phyloP scores from a whole-genome alignment of 2,113 vertebrate species.

The Strix aluco region DNA sequence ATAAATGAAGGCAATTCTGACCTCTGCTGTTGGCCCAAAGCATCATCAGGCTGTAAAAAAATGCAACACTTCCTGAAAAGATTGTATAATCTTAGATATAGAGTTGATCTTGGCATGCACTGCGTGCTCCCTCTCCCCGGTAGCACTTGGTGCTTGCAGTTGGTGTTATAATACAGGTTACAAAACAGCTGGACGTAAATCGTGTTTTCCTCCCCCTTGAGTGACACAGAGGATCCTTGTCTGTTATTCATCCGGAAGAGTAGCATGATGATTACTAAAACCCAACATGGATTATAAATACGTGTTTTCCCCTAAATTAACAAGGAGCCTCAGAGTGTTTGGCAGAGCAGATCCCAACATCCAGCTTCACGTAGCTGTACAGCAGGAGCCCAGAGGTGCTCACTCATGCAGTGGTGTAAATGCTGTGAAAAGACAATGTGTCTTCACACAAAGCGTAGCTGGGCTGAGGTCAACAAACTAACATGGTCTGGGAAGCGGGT shows the following conservation, averaged over 20 bases:
- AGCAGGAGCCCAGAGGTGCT: fast-evolving
- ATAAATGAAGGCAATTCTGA: conserved; percentile 33
- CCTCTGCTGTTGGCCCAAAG: conserved; percentile 35
- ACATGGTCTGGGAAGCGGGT: background rate
- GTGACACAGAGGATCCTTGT: background rate
- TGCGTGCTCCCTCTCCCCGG: background rate
- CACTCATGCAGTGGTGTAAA: fast-evolving
- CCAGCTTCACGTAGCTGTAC: background rate
- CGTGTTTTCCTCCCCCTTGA: background rate
- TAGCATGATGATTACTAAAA: background rate
- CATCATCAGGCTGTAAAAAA: background rate
- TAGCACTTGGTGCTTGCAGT: background rate
- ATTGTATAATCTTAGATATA: background rate
- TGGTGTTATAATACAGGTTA: conserved; percentile 35
- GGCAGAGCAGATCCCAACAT: background rate
- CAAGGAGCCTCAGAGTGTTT: background rate
- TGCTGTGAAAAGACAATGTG: fast-evolving
- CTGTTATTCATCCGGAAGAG: background rate
- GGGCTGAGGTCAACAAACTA: background rate
- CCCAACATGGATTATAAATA: background rate
- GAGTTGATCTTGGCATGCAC: background rate
- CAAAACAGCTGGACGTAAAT: background rate
- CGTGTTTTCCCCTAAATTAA: background rate
- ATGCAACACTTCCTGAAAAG: background rate
- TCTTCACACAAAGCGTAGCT: fast-evolving